Base-by-base conservation (phyloP, 2,888 invertebrate species). In the Drymonia ruficornis region DNA sequence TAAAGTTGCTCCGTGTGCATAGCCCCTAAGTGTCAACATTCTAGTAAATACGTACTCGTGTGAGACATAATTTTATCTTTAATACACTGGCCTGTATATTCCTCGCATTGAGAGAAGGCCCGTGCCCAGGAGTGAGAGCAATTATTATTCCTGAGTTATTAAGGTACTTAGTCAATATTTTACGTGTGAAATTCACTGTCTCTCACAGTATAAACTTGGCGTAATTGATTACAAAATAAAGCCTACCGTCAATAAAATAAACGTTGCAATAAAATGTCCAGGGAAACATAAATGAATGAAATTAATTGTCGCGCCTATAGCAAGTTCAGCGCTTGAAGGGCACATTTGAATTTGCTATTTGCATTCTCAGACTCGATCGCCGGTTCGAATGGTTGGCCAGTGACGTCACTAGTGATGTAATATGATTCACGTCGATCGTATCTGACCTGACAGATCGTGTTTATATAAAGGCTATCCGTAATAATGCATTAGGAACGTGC, bases 321-420 rank as follows among this genome's bases (percentile, higher is more conserved):
- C 70, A 74, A 78, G 73, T 80, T 84, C 74, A 77, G 71, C 67
- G 68, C 67, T 72, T 73, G 86, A 89, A 89, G 87, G 88, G 85
- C 83, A 79, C 75, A 81, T 82, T 83, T 81, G 72, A 83, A 85
- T 86, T 84, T 81, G 53, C 62, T 74, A 80, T 82, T 81, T 77
- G 76, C 78, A 81, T 83, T 79, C 76, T 68, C 74, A 76, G 74
- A 76, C 75, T 79, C 76, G 74, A 76, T 79, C 81, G 80, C 78
- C 77, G 76, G 83, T 80, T 74, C 76, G 76, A 82, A 83, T 84
- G 73, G 78, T 79, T 80, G 57, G 60, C 63, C 65, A 58, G 60
- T 90, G 87, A 88, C 90, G 90, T 90, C 88, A 89, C 46, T 81
- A 80, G 71, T 90, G 89, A 90, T 84, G 88, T 81, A 89, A 90